These are phyloP conservation scores for Drosophila parthenogenetica DNA, from an alignment of 2,888 invertebrate genomes.

Conservation along the genomic window DNA sequence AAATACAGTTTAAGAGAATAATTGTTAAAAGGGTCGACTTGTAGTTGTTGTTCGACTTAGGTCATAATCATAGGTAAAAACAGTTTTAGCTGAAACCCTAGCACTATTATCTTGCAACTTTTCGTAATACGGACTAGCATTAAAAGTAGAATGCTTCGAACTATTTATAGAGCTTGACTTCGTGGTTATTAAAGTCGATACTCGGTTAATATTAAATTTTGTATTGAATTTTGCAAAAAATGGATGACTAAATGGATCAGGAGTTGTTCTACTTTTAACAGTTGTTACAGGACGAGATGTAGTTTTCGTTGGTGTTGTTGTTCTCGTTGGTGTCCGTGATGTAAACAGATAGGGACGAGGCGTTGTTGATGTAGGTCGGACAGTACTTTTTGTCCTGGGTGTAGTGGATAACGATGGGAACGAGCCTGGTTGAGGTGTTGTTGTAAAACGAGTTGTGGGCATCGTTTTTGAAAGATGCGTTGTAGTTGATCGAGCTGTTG, in stretches of 20 bases:
- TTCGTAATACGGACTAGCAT: constrained; percentile 60
- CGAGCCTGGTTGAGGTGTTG: not conserved
- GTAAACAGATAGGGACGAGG: constrained; percentile 65
- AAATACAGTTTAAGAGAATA: constrained; percentile 26
- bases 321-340: constrained; percentile 20
- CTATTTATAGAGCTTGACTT: constrained; percentile 14
- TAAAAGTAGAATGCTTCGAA: constrained; percentile 15
- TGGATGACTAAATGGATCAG: constrained; percentile 57
- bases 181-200: not conserved
- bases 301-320: constrained; percentile 1
- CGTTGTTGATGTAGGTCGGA: constrained; percentile 48
- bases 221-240: constrained; percentile 65
- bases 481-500: constrained; percentile 10
- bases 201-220: constrained; percentile 33
- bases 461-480: constrained; percentile 16
- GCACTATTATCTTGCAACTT: constrained; percentile 63
- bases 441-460: constrained; percentile 11
- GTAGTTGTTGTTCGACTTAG: constrained; percentile 46
- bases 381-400: constrained; percentile 14
- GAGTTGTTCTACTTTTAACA: constrained; percentile 31
- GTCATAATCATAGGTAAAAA: constrained; percentile 56
- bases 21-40: constrained; percentile 19
- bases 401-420: constrained; percentile 5
- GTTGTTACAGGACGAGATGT: constrained; percentile 38
- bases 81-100: constrained; percentile 57